Conservation (phyloP, 2,797 vertebrate species). For the Urocyon cinereoargenteus region DNA sequence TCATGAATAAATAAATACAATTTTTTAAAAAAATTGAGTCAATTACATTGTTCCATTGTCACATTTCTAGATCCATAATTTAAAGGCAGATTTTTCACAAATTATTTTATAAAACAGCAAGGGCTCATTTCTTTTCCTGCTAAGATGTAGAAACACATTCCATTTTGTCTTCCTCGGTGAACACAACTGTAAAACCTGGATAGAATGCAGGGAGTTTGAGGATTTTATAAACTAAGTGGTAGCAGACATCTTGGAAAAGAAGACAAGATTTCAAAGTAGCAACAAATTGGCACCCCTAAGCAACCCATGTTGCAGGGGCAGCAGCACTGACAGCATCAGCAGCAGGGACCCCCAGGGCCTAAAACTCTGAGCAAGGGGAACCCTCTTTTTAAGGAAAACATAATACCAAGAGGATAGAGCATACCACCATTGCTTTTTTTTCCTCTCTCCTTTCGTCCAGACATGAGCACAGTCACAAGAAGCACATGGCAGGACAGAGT, state of each 20-base stretch:
- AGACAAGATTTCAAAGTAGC: background rate
- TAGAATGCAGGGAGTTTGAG: background rate
- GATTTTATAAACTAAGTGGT: background rate
- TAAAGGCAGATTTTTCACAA: constrained; percentile 37
- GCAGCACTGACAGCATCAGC: background rate
- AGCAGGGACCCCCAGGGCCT: background rate
- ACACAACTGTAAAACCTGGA: background rate
- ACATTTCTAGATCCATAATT: background rate
- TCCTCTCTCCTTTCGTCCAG: background rate
- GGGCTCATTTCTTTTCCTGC: background rate
- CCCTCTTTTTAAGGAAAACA: background rate
- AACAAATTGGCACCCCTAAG: background rate
- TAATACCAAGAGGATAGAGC: background rate
- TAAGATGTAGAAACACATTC: background rate
- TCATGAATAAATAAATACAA: no score
- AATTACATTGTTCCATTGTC: background rate
- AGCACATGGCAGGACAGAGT: background rate
- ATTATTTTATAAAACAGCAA: background rate
- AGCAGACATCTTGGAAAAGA: background rate
- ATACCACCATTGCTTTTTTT: background rate
- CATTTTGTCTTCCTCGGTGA: background rate
- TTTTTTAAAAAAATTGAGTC: background rate
- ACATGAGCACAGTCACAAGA: background rate
- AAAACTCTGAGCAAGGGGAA: background rate
- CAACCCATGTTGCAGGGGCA: background rate